Percentiles rank a stretch among this genome's conserved stretches.
Conservation (phyloP, 2,797 vertebrate species). For the Megaceryle alcyon region DNA sequence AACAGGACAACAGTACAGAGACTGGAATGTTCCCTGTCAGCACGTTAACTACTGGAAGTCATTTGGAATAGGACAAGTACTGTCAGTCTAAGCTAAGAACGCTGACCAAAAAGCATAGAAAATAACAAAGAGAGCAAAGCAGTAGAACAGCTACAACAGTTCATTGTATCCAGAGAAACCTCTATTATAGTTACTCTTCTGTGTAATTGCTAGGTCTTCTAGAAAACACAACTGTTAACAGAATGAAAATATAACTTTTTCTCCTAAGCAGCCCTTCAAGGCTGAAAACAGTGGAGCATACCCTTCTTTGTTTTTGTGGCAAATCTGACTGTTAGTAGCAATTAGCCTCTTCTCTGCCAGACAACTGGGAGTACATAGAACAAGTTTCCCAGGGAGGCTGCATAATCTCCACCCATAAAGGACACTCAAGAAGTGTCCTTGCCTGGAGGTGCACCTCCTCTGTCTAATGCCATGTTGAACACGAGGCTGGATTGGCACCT, state of each 20-base stretch:
- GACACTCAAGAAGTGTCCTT: background rate
- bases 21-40: background rate
- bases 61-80: background rate
- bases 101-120: background rate
- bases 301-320: background rate
- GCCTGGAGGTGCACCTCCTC: background rate
- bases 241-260: background rate
- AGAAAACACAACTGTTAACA: background rate
- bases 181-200: background rate
- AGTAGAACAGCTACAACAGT: background rate
- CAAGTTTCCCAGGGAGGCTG: background rate
- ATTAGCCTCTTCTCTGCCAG: background rate
- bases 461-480: rapidly evolving
- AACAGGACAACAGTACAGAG: background rate
- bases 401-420: background rate
- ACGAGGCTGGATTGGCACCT: background rate
- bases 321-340: background rate
- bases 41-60: background rate
- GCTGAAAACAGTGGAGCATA: background rate
- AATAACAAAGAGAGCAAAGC: background rate
- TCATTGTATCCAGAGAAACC: background rate
- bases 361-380: background rate
- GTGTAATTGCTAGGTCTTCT: background rate
- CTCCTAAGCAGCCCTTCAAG: background rate
- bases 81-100: background rate